Percentiles rank a stretch among this genome's conserved stretches.
These are phyloP conservation scores for Myotis pilosus DNA, from an alignment of 2,797 vertebrate genomes.

Conservation along the genomic window DNA sequence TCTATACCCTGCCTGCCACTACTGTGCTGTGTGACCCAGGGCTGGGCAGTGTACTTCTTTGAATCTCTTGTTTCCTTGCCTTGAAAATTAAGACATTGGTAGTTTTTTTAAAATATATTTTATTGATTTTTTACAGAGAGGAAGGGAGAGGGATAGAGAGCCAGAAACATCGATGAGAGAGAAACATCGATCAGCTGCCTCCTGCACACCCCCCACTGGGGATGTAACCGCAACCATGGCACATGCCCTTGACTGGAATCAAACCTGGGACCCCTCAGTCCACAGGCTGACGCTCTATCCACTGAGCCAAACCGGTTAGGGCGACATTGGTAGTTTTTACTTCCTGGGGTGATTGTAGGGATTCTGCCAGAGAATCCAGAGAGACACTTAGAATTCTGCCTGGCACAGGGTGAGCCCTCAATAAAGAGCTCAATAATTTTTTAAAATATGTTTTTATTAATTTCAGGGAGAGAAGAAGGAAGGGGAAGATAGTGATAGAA, in stretches of 20 bases:
- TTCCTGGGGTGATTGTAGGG: neutral
- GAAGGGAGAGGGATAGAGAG: too few species aligned
- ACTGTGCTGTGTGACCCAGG: neutral
- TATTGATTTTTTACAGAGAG: too few species aligned
- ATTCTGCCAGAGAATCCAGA: neutral
- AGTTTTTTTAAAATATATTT: neutral
- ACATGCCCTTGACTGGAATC: too few species aligned
- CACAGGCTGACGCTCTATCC: too few species aligned
- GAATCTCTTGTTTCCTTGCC: neutral
- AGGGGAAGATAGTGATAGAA: neutral
- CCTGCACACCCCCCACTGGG: too few species aligned
- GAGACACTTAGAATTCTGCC: neutral
- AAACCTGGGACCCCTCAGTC: too few species aligned
- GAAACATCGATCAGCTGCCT: too few species aligned
- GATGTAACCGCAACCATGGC: too few species aligned
- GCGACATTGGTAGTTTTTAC: neutral
- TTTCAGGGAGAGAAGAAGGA: neutral
- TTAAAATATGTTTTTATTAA: neutral
- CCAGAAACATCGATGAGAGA: too few species aligned
- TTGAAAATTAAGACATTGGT: conserved; percentile 8
- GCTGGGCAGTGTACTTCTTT: neutral
- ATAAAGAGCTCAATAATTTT: neutral
- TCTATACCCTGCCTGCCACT: neutral
- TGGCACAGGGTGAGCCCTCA: neutral
- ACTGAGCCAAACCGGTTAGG: too few species aligned